Evolutionary conservation across 2,113 vertebrate species (phyloP), one percentile per base, ranked within the genome.

Genomic region (Elgaria multicarinata): DNA sequence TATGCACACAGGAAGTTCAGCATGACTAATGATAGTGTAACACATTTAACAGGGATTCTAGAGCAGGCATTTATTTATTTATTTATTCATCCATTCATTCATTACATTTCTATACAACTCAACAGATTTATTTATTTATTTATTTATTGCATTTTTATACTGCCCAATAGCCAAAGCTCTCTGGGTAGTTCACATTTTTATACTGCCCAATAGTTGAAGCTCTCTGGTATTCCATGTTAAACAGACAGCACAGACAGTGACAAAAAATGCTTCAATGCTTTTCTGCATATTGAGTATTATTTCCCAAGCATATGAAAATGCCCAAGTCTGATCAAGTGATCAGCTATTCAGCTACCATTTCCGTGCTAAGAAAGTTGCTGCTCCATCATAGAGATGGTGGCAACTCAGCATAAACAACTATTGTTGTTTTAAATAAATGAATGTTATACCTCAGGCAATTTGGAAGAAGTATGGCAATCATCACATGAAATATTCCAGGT

Each of bases 401-500:
- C 39, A 75, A 39, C 39, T 75, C 74, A 44, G 36, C 36, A 55
- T 33, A 55, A n/a, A 33, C 77, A n/a, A 55, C 77, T 55, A 20
- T 26, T 66, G 64, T 69, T 31, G 28, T 8, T 75, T 31, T 80
- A n/a, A n/a, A 55, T 80, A 55, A 75, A 55, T 53, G 50, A 33
- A 31, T 80, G 46, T n/a, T 80, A 28, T 55, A 5, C 6, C 39
- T 42, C 22, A 39, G 50, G 18, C 46, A 80, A 33, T n/a, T 33
- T 80, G 46, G 7, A 55, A 55, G 46, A 55, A 6, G 31, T 80
- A 55, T n/a, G 55, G 50, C 31, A 53, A 20, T 80, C 6, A 55
- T 80, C n/a, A 80, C 82, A 81, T 89, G n/a, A 55, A 89, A 22
- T 90, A 93, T 58, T 85, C n/a, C n/a, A n/a, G 18, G 16, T 12